These are phyloP conservation scores for Basileuterus tristriatus DNA, from an alignment of 2,797 vertebrate species.

Conservation along the genomic window DNA sequence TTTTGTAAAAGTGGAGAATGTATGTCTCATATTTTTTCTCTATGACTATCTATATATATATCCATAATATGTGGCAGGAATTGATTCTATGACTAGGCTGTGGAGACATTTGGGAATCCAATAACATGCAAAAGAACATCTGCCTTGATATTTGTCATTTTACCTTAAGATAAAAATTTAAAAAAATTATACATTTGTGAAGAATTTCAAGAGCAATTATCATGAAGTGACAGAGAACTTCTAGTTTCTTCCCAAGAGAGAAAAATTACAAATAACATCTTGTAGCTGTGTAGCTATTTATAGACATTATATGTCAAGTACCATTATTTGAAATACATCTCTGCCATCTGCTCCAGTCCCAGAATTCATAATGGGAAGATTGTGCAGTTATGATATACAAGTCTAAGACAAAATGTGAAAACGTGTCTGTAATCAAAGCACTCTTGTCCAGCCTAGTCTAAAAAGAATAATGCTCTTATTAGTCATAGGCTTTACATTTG, in stretches of 20 bases:
- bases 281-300: slow-evolving; percentile 18
- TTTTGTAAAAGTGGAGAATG: not conserved
- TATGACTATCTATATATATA: not conserved
- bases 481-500: not conserved
- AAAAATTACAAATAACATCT: slow-evolving; percentile 27
- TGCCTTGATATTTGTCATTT: not conserved
- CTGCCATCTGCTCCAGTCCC: slow-evolving; percentile 36
- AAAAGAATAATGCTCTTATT: not conserved
- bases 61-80: not conserved
- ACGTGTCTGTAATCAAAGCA: not conserved
- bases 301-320: slow-evolving; percentile 15
- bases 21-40: not conserved
- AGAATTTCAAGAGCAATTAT: slow-evolving; percentile 1
- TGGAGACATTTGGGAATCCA: not conserved
- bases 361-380: slow-evolving; percentile 24
- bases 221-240: not conserved
- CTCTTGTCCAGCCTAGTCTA: not conserved
- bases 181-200: not conserved
- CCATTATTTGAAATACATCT: slow-evolving; percentile 49
- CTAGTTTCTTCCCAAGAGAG: not conserved
- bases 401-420: slow-evolving; percentile 20
- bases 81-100: not conserved
- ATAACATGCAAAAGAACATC: not conserved
- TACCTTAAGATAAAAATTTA: not conserved
- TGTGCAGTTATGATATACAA: not conserved